A percentile compares a stretch with the other conserved stretches of the same genome.
phyloP scores from a whole-genome alignment of 2,888 invertebrate species.

The Hermaeophaga mercurialis region DNA sequence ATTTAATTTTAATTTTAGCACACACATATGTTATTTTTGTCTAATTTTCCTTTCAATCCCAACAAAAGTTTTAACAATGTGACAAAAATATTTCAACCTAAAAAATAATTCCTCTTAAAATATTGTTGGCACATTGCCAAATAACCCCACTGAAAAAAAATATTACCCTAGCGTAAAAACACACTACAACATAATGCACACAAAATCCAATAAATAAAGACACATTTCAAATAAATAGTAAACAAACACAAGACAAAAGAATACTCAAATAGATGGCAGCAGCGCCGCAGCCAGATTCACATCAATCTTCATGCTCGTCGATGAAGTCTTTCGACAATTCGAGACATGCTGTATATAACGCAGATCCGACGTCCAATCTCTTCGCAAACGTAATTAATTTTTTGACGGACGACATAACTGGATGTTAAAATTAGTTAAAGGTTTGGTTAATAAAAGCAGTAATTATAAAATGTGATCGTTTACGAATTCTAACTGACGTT shows the following conservation, averaged over 20 bases:
- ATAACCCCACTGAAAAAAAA: too few relatives aligned
- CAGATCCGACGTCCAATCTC: conserved; percentile 30
- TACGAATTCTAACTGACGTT: too few relatives aligned
- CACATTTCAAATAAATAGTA: conserved; percentile 33
- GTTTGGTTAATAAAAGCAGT: conserved; percentile 32
- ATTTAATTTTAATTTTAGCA: too few relatives aligned
- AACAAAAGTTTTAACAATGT: neutral
- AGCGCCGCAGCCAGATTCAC: conserved; percentile 54
- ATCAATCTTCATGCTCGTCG: conserved; percentile 49
- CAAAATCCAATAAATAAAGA: conserved; percentile 24
- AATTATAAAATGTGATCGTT: too few relatives aligned
- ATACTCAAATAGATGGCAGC: conserved; percentile 51
- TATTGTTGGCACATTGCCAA: conserved; percentile 26
- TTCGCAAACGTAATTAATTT: conserved; percentile 20
- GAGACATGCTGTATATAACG: conserved; percentile 47
- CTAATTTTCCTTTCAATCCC: too few relatives aligned
- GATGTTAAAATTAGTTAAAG: conserved; percentile 27
- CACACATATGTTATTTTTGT: too few relatives aligned
- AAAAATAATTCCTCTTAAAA: too few relatives aligned
- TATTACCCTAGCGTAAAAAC: conserved; percentile 29
- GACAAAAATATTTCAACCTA: conserved; percentile 15
- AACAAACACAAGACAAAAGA: conserved; percentile 43
- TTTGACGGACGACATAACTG: conserved; percentile 30
- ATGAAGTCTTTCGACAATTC: conserved; percentile 29
- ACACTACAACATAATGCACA: conserved; percentile 35